A percentile compares a stretch with the other conserved stretches of the same genome.
These are phyloP conservation scores for Drosophila cardini DNA, from an alignment of 1,140 invertebrate species.

Conservation along the genomic window DNA sequence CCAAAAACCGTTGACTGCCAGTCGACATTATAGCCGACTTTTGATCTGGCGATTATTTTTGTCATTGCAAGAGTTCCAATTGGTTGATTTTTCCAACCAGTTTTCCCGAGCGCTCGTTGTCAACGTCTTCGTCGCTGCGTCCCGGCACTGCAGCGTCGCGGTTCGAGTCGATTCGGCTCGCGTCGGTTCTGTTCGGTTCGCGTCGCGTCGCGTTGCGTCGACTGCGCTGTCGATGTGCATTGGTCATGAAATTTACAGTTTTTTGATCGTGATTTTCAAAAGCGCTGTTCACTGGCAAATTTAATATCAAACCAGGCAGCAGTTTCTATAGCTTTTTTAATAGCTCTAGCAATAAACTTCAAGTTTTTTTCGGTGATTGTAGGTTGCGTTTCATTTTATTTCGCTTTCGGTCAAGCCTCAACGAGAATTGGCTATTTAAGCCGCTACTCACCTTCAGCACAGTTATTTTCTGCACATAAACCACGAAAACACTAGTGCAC, in stretches of 20 bases:
- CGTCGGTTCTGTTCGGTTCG: no score
- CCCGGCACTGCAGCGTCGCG: background rate
- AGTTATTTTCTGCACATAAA: conserved; percentile 33
- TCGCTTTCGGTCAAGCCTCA: conserved; percentile 48
- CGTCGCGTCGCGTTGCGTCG: background rate
- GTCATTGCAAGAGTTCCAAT: conserved; percentile 54
- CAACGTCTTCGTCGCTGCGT: conserved; percentile 15
- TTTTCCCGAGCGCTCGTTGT: conserved; percentile 27
- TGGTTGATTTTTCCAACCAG: conserved; percentile 34
- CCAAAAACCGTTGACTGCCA: conserved; percentile 61
- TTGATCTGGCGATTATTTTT: conserved; percentile 72
- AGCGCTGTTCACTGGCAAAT: conserved; percentile 36
- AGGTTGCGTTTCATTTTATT: conserved; percentile 27
- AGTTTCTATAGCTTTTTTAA: conserved; percentile 59
- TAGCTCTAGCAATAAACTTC: conserved; percentile 81
- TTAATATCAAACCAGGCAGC: background rate
- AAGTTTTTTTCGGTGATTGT: conserved; percentile 65
- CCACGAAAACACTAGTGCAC: background rate
- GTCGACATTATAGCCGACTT: conserved; percentile 62
- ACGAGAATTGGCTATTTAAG: conserved; percentile 38
- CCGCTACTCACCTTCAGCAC: conserved; percentile 65
- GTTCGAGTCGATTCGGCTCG: no score
- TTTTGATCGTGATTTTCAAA: conserved; percentile 83
- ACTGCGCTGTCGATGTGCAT: conserved; percentile 33
- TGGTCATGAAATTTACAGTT: conserved; percentile 69